Conservation (phyloP, 1,140 invertebrate genomes). For the Drosophila bipectinata region DNA sequence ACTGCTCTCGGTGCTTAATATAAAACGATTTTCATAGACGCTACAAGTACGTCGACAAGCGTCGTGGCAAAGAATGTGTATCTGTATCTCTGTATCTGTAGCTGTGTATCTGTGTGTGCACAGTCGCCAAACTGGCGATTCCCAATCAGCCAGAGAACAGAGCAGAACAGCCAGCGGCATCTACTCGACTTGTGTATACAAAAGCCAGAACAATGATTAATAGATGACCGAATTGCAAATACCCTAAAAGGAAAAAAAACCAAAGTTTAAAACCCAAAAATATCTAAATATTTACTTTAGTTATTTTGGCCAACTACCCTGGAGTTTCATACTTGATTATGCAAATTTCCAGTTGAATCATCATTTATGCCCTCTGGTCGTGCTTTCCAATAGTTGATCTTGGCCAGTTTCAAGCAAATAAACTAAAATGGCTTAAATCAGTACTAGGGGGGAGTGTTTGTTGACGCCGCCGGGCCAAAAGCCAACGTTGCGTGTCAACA, state of each 20-base stretch:
- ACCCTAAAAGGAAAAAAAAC: slow-evolving; percentile 8
- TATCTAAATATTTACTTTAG: too few species aligned
- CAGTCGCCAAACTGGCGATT: slow-evolving; percentile 80
- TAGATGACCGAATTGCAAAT: slow-evolving; percentile 16
- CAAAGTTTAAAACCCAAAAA: too few species aligned
- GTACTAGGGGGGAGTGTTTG: slow-evolving; percentile 1
- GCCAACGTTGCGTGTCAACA: slow-evolving; percentile 70
- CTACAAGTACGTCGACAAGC: slow-evolving; percentile 51
- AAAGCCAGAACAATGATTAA: slow-evolving; percentile 3
- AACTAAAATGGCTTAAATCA: slow-evolving; percentile 43
- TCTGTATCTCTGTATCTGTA: not conserved
- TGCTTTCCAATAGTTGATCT: slow-evolving; percentile 25
- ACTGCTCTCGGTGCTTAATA: slow-evolving; percentile 59
- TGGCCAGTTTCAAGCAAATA: slow-evolving; percentile 26
- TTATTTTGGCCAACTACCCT: too few species aligned
- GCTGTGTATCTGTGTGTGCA: slow-evolving; percentile 32
- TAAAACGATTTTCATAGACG: slow-evolving; percentile 75
- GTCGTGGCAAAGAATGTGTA: slow-evolving; percentile 65
- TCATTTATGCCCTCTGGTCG: slow-evolving; percentile 11
- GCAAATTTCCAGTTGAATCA: slow-evolving; percentile 37
- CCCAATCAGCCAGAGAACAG: slow-evolving; percentile 65
- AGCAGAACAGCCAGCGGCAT: slow-evolving; percentile 28
- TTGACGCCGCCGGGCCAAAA: slow-evolving; percentile 42
- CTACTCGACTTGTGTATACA: slow-evolving; percentile 37
- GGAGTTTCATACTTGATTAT: slow-evolving; percentile 4